Evolutionary conservation across 2,888 invertebrate genomes (phyloP), one percentile per base, ranked within the genome.

Genomic region (Phaonia tiefii): DNA sequence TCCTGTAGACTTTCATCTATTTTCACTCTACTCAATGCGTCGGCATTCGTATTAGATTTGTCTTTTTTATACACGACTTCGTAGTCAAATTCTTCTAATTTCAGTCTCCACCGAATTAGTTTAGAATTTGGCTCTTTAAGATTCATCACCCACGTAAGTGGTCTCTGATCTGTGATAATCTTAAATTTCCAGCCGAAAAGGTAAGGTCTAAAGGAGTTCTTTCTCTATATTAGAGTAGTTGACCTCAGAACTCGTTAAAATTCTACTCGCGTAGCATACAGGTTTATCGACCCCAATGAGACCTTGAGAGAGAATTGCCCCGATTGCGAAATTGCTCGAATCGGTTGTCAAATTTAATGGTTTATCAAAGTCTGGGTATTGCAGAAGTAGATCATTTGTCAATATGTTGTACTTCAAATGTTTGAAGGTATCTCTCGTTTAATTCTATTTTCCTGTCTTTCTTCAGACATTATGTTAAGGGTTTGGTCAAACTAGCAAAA

Each of bases 171-270:
- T 13, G 37, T 72, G 7, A 51, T 63, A 17, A 72, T 46, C 1
- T 13, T 25, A 26, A 71, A 71, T 46, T 58, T 56, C 42, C 70
- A 58, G 15, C 70, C 70, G 13, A 26, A 71, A 11, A 71, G 17
- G n/a, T 71, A 71, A 20, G 22, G 58, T 17, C 71, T 7, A 22
- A 72, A 72, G 8, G 31, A 31, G 31, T 8, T 31, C 31, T 8
- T 5, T 31, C 31, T 31, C 31, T 3, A 31, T 31, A 31, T 3
- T 31, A 5, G 8, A 31, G 8, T 31, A 31, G 8, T 31, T 31
- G 8, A 31, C 8, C 8, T 31, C 31, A 8, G 31, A 8, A 5
- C 8, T 31, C 31, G 31, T 31, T 31, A 5, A 31, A 5, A 17
- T 46, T 3, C 46, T 46, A 46, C 46, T 15, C n/a, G 46, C 46